phyloP scores from a whole-genome alignment of 2,888 invertebrate species.

The Heterodera filipjevi region DNA sequence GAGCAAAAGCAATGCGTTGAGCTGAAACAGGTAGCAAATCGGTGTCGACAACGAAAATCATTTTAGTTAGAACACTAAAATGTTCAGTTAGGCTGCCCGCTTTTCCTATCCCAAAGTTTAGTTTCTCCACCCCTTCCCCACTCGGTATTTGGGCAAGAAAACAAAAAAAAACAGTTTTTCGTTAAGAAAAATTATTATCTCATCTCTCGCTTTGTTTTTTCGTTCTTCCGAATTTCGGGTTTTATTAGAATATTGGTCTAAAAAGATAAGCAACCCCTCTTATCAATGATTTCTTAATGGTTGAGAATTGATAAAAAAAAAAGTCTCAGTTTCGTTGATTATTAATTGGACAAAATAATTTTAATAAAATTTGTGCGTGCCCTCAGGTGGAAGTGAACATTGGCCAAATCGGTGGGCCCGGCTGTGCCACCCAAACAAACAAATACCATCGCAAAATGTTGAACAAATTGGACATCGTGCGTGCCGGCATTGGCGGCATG shows the following conservation, averaged over 20 bases:
- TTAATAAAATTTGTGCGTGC: neutral
- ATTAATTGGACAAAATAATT: neutral
- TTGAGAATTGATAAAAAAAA: no score
- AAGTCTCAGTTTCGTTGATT: constrained; percentile 7
- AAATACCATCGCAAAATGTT: constrained; percentile 23
- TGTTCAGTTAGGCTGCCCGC: neutral
- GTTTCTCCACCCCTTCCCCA: neutral
- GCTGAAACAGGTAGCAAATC: constrained; percentile 52
- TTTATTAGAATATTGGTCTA: no score
- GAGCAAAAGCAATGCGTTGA: constrained; percentile 40
- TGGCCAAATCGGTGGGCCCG: constrained; percentile 28
- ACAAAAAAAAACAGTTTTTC: no score
- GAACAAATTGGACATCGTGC: constrained; percentile 15
- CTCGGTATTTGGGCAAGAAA: no score
- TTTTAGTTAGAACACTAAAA: neutral
- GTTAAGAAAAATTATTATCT: no score
- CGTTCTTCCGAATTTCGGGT: no score
- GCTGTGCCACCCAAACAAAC: constrained; percentile 18
- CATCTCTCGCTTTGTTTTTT: no score
- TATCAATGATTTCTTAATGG: no score
- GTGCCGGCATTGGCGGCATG: constrained; percentile 8
- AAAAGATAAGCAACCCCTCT: no score
- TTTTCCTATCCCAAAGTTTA: no score
- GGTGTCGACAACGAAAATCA: neutral
- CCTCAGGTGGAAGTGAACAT: constrained; percentile 29